These are phyloP conservation scores for Gibbula magus DNA, from an alignment of 2,888 invertebrate species.

Conservation along the genomic window DNA sequence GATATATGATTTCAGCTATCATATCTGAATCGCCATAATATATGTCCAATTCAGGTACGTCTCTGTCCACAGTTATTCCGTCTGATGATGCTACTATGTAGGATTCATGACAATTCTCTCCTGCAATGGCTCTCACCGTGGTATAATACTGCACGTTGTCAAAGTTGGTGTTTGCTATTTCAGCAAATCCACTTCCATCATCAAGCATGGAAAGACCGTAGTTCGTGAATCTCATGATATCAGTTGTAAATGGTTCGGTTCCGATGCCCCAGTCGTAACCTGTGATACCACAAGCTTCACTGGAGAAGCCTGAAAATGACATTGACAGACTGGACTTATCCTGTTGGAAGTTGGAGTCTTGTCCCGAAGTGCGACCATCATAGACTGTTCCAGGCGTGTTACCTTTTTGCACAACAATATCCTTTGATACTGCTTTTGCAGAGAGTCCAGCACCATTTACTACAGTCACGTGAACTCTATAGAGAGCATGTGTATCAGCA, in stretches of 20 bases:
- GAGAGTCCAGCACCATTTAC: constrained; percentile 40
- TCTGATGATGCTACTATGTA: constrained; percentile 57
- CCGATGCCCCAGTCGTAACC: constrained; percentile 63
- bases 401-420: constrained; percentile 36
- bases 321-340: constrained; percentile 57
- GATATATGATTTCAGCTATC: not conserved
- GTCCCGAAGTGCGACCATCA: constrained; percentile 48
- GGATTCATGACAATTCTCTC: constrained; percentile 48
- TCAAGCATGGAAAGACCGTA: constrained; percentile 57
- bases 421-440: constrained; percentile 24
- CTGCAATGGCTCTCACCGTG: constrained; percentile 55
- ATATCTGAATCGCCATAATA: not conserved
- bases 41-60: constrained; percentile 35
- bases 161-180: constrained; percentile 47
- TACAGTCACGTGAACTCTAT: constrained; percentile 9
- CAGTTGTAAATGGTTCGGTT: constrained; percentile 50
- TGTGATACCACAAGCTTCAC: constrained; percentile 55
- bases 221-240: constrained; percentile 52
- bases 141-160: constrained; percentile 53
- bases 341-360: constrained; percentile 47
- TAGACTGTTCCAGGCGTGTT: constrained; percentile 50
- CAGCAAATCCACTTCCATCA: constrained; percentile 51
- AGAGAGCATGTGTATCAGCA: not conserved
- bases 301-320: constrained; percentile 59
- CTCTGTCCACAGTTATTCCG: constrained; percentile 53